Base-by-base conservation (phyloP, 2,113 vertebrate genomes). In the Empidonax alnorum region DNA sequence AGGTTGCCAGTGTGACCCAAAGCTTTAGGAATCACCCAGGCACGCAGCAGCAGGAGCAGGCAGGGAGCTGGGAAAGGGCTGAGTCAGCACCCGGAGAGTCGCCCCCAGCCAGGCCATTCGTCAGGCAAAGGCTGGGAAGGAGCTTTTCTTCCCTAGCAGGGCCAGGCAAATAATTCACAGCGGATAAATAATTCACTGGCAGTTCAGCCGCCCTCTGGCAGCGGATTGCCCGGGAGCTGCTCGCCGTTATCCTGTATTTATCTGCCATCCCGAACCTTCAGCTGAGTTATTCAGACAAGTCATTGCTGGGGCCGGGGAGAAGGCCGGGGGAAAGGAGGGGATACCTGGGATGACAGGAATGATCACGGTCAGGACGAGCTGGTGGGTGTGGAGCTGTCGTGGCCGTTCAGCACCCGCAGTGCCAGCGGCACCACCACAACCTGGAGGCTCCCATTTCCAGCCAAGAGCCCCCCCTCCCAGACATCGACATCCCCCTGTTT, bases 111-210 rank as follows among this genome's bases (percentile, higher is more conserved):
- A 74, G 73, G 42, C 85, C 75, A 25, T 72, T 87, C 25, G 5
- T 86, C 90, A 94, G 88, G 73, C 69, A 65, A 75, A 82, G 93
- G 84, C 46, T 76, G 81, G 94, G 93, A 84, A 95, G 93, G 78
- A 89, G 89, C 37, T 94, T 87, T 84, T 11, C 91, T 72, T 72
- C 91, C 10, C 0, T 61, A 89, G 84, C 44, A 31, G 77, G 71
- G 56, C 79, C 1, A 5, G 94, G 91, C 69, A 9, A 82, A 94
- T 91, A 87, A 93, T 89, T 95, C 91, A 44, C 9, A 47, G 89
- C 2, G 0, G 89, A 93, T 96, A 89, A 95, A 96, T 97, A 96
- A 96, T 96, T 95, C 84, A 94, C 25, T 6, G 13, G 25, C 79
- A 86, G 65, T 62, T 83, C 20, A 46, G 85, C 63, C 23, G 37